Conservation (phyloP, 2,113 vertebrate species). For the Anoplopoma fimbria region DNA sequence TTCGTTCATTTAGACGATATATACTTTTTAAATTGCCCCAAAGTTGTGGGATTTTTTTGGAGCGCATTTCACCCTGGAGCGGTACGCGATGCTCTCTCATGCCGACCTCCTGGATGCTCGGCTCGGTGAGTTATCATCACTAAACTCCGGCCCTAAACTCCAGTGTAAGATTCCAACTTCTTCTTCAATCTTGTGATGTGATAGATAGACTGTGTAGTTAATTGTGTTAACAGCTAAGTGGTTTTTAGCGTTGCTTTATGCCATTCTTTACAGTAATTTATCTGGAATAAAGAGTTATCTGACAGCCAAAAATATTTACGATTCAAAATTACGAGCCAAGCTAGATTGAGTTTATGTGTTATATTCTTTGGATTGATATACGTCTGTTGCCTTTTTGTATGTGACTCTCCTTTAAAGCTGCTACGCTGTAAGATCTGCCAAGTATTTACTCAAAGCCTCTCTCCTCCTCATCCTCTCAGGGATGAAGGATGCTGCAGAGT, state of each 20-base stretch:
- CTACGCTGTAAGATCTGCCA: background rate
- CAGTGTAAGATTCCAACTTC: constrained; percentile 86
- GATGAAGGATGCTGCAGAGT: constrained; percentile 97
- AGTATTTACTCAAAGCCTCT: constrained; percentile 31
- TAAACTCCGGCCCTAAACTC: constrained; percentile 87
- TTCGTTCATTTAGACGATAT: constrained; percentile 93
- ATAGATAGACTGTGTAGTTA: constrained; percentile 82
- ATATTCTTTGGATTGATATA: constrained; percentile 8
- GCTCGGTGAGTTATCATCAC: constrained; percentile 94
- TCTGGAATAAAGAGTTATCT: constrained; percentile 23
- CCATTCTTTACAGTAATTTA: constrained; percentile 51
- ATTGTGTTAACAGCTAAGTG: constrained; percentile 61
- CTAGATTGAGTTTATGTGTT: constrained; percentile 20
- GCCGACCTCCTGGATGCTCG: constrained; percentile 99
- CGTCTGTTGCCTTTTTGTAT: constrained; percentile 3
- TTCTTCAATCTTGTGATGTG: constrained; percentile 78
- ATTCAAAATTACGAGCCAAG: constrained; percentile 14
- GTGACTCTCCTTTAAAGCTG: constrained; percentile 16
- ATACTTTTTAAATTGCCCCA: constrained; percentile 87
- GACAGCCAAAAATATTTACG: constrained; percentile 21
- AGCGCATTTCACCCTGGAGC: constrained; percentile 94
- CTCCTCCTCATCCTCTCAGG: constrained; percentile 83
- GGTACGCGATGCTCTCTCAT: constrained; percentile 98
- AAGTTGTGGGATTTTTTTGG: constrained; percentile 92
- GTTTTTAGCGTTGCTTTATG: constrained; percentile 43